Base-by-base conservation (phyloP, 2,888 invertebrate genomes). In the Polydrusus pterygomalis region DNA sequence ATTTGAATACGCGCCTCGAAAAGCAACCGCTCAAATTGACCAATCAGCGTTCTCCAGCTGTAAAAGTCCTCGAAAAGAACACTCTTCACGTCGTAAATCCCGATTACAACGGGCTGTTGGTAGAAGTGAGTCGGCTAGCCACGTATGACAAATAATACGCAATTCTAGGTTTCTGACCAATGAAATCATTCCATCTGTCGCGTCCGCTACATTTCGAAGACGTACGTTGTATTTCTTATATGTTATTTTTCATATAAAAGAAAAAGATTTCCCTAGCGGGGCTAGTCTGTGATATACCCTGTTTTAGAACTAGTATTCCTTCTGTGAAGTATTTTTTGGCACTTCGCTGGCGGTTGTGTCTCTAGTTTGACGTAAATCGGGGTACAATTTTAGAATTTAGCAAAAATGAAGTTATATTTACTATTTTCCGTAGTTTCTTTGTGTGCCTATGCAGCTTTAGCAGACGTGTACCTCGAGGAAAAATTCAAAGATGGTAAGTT, bases 401-500 rank as follows among this genome's bases (percentile, higher is more conserved):
- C 45, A 51, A 84, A 83, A 83, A 87, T 86, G 87, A 85, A 83
- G 81, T 78, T 79, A 68, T 84, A 81, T 79, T 80, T 89, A 83
- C 86, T 92, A 87, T 86, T 90, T 82, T 86, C 91, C 86, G 89
- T 91, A 87, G 78, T 85, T 78, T 80, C 79, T 83, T 81, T 85
- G 79, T 84, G 82, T 79, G 85, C 92, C 84, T 90, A 89, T 85
- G 87, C 90, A 83, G 91, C 90, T 81, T 90, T 90, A 84, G 93
- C 93, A 84, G 92, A 94, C 85, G 91, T 95, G 80, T 93, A 90
- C 88, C 92, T 93, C 82, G 93, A 96, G 85, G 96, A 96, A 86
- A 94, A 92, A 83, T 96, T 96, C 88, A 87, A 88, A 56, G 94
- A 95, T 88, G 94, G 96, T 96, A 89, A 92, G 93, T 90, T 73